Evolutionary conservation across 2,888 invertebrate genomes (phyloP), one percentile per base, ranked within the genome.

Genomic region (Marronus borbonicus): DNA sequence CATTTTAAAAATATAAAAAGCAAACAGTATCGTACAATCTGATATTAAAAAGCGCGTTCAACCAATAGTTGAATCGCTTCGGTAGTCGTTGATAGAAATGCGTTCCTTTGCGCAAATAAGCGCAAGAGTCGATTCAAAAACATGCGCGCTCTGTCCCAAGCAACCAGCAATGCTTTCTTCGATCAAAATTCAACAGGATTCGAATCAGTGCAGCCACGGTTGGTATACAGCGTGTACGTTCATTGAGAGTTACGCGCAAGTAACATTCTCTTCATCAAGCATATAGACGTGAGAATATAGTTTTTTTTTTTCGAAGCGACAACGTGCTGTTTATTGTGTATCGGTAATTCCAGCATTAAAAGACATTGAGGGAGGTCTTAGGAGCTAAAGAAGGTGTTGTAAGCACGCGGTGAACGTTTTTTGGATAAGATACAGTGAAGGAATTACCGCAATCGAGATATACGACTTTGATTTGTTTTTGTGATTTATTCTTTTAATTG

Each of bases 131-230:
- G 44, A 74, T 39, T 74, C 60, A 8, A 74, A 50, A 68, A 74
- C 72, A 74, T 74, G 72, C 72, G 72, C 72, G 72, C 50, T 68
- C 14, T 50, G 65, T 5, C 70, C 20, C 31, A 36, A 49, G 31
- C 70, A 17, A n/a, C 52, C 31, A 36, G 28, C 28, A 28, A 20
- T 36, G 70, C 60, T 60, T 31, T 60, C 72, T 74, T 74, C 72
- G 72, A 74, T 74, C 72, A 74, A 74, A 74, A 74, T 44, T 60
- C 72, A 74, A 60, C 72, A 60, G 60, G 58, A 31, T 24, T 20
- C 10, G 39, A 60, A 24, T 60, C 72, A 74, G 72, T 74, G 44
- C 49, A 24, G 39, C 62, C 72, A 62, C 60, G 44, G 72, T 72
- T 49, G n/a, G 49, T 50, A n/a, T 24, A 50, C 50, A 39, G 20